phyloP scores from a whole-genome alignment of 30 jellyfish, hydroid and myxozoan species.

The Turritopsis rubra region DNA sequence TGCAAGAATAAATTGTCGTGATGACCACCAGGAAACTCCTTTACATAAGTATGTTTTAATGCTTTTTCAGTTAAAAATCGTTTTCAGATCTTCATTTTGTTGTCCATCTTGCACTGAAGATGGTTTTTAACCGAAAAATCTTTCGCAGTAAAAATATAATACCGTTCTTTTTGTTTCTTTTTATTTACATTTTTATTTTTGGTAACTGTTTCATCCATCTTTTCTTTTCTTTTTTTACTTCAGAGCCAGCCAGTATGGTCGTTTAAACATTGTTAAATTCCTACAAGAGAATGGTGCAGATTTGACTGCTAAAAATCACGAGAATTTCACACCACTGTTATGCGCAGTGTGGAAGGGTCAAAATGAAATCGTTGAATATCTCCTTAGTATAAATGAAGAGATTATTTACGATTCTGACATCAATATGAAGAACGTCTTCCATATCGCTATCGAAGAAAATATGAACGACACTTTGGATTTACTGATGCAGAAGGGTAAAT shows the following conservation, averaged over 20 bases:
- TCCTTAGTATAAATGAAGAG: constrained; percentile 46
- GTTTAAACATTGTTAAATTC: constrained; percentile 37
- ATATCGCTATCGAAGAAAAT: constrained; percentile 74
- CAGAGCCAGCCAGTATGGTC: constrained; percentile 87
- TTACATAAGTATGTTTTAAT: constrained; percentile 63
- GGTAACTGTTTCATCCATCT: neutral
- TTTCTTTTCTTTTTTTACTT: neutral
- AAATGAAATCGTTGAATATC: constrained; percentile 56
- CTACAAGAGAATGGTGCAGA: constrained; percentile 66
- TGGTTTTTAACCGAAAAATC: too few species aligned
- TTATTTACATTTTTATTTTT: too few species aligned
- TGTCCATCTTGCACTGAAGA: too few species aligned
- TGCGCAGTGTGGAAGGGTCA: constrained; percentile 95
- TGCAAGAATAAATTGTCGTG: constrained; percentile 74
- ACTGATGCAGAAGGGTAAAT: constrained; percentile 54
- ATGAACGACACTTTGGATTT: constrained; percentile 39
- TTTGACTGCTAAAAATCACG: constrained; percentile 59
- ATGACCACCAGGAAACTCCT: constrained; percentile 77
- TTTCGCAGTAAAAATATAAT: too few species aligned
- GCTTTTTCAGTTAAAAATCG: neutral
- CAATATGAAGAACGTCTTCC: constrained; percentile 61
- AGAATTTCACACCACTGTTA: constrained; percentile 82
- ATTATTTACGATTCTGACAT: constrained; percentile 49
- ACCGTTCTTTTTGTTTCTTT: neutral
- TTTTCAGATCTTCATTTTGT: too few species aligned